Evolutionary conservation across 2,888 invertebrate species (phyloP).

Genomic region (Mesodorylaimus sp.): DNA sequence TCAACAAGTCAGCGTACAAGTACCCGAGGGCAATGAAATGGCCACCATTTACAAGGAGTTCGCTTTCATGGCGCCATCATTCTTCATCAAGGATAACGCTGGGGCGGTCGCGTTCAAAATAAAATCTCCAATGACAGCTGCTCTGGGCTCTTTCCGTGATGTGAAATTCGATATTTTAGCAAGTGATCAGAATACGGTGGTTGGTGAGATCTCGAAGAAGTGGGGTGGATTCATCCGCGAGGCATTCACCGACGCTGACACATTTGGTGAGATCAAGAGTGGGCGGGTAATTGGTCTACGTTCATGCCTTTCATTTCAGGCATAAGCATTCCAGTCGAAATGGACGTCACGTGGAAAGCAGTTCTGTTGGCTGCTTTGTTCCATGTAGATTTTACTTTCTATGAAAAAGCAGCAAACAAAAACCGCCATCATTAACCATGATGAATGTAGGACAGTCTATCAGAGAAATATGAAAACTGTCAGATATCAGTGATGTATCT

Average conservation of each 20-base stretch:
- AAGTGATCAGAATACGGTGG: not conserved
- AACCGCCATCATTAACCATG: no score
- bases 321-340: not conserved
- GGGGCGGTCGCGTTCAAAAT: not conserved
- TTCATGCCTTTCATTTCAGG: no score
- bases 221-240: slow-evolving; percentile 1
- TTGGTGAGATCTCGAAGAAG: not conserved
- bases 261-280: no score
- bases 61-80: slow-evolving; percentile 1
- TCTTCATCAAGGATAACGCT: not conserved
- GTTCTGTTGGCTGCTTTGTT: not conserved
- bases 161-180: not conserved
- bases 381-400: not conserved
- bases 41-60: not conserved
- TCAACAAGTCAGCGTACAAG: not conserved
- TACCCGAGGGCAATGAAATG: not conserved
- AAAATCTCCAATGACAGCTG: not conserved
- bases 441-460: no score
- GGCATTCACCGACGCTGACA: slow-evolving; percentile 2
- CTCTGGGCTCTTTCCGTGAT: not conserved
- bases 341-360: slow-evolving; percentile 3
- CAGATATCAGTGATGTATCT: no score
- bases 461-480: no score
- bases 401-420: no score
- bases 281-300: no score